phyloP scores from a whole-genome alignment of 2,888 invertebrate species.

The Lasioglossum calceatum region DNA sequence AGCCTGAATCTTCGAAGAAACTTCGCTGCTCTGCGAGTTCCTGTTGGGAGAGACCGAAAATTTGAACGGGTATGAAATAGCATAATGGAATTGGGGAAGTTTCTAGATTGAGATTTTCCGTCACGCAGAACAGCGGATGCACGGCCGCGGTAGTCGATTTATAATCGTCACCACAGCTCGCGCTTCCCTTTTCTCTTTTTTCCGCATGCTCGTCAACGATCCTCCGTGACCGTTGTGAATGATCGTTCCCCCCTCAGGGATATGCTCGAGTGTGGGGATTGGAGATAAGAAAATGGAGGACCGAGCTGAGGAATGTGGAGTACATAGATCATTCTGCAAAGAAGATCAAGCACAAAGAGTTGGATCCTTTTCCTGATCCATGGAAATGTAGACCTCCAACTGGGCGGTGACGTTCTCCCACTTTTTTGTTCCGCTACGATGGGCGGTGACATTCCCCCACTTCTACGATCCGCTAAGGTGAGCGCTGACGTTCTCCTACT shows the following conservation, averaged over 20 bases:
- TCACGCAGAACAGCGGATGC: background rate
- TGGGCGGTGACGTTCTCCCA: too few relatives aligned
- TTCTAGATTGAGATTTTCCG: background rate
- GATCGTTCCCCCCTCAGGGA: constrained; percentile 15
- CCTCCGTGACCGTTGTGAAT: constrained; percentile 54
- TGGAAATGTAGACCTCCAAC: background rate
- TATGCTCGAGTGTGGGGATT: background rate
- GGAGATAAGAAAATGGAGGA: background rate
- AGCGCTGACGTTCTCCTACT: too few relatives aligned
- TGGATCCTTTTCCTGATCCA: background rate
- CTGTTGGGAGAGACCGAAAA: background rate
- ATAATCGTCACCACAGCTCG: constrained; percentile 66
- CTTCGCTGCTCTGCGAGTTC: background rate
- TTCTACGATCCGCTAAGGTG: too few relatives aligned
- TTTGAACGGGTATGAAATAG: background rate
- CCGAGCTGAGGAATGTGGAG: background rate
- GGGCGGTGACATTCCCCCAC: too few relatives aligned
- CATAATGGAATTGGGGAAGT: background rate
- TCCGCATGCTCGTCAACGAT: constrained; percentile 47
- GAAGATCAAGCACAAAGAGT: background rate
- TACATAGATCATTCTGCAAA: background rate
- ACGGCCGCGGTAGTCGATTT: constrained; percentile 63
- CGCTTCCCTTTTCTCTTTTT: constrained; percentile 61
- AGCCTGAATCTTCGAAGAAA: background rate
- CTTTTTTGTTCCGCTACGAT: too few relatives aligned